A percentile compares a stretch with the other conserved stretches of the same genome.
These are phyloP conservation scores for Labroides dimidiatus DNA, from an alignment of 2,797 vertebrate genomes.

Conservation along the genomic window DNA sequence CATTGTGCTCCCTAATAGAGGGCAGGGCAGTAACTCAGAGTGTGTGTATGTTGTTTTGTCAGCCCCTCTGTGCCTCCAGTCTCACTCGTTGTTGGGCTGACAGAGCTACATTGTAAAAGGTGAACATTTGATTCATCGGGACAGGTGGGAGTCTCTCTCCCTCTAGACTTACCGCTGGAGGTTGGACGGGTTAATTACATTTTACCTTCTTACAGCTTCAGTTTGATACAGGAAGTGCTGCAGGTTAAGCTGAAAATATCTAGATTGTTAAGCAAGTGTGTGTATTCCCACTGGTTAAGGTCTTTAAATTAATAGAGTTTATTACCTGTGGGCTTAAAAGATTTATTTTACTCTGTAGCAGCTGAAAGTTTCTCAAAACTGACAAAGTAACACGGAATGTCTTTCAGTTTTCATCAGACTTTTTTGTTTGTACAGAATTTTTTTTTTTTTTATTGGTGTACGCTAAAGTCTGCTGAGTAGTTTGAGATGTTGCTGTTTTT, in stretches of 20 bases:
- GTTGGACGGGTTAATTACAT: slow-evolving; percentile 55
- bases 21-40: slow-evolving; percentile 65
- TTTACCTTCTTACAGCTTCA: slow-evolving; percentile 23
- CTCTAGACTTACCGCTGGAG: slow-evolving; percentile 32
- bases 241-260: slow-evolving; percentile 2
- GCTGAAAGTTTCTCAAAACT: background rate
- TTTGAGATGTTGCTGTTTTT: no score
- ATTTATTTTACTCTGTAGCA: background rate
- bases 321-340: background rate
- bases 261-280: background rate
- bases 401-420: no score
- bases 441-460: no score
- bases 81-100: slow-evolving; percentile 60
- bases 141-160: slow-evolving; percentile 63
- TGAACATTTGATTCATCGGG: slow-evolving; percentile 57
- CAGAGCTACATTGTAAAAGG: slow-evolving; percentile 69
- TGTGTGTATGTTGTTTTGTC: slow-evolving; percentile 56
- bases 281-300: background rate
- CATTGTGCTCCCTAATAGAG: slow-evolving; percentile 79
- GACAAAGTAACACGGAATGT: no score
- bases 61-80: slow-evolving; percentile 62
- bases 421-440: no score
- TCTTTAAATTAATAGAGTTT: background rate
- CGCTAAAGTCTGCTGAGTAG: no score
- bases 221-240: slow-evolving; percentile 19